Base-by-base conservation (phyloP, 2,113 vertebrate genomes). In the Saimiri boliviensis region DNA sequence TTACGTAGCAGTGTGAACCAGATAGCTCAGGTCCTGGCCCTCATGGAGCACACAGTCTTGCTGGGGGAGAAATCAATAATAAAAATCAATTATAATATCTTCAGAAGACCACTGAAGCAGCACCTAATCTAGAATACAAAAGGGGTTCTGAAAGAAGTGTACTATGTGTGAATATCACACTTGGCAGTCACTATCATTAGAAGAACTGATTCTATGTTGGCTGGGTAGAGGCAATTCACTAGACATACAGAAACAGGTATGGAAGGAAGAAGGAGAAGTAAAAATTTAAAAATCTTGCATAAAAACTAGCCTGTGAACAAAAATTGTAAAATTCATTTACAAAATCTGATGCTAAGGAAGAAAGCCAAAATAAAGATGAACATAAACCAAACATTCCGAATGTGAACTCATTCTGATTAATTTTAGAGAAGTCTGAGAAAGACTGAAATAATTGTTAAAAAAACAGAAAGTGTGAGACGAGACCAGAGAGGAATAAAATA, bases 391-490 rank as follows among this genome's bases (percentile, higher is more conserved):
- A 52, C 63, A 47, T 40, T 81, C n/a, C 73, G 71, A 86, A 89
- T 9, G 60, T 80, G 40, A 96, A 49, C 17, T 47, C n/a, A 32
- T 42, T 96, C 54, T 89, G 9, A 93, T 79, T 73, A 87, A n/a
- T 96, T 86, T 86, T 77, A 63, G 77, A 81, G 66, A 85, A 68
- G 32, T 47, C 56, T 35, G 83, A 89, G 47, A 74, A 96, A 88
- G 49, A 42, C 63, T 66, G 58, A 85, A 91, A 87, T 76, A 30
- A 85, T 63, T 77, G 1, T 91, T 93, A 42, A 74, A 92, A 84
- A 27, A 74, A 90, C 11, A 76, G 71, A 82, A 92, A 71, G 2
- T 6, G 2, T 85, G 21, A 89, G 56, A 77, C 0, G 87, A 96
- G 81, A 60, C 20, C 0, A 30, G 11, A 79, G 4, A 66, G 56